phyloP scores from a whole-genome alignment of 2,113 vertebrate genomes.

The Ceyx cyanopectus region DNA sequence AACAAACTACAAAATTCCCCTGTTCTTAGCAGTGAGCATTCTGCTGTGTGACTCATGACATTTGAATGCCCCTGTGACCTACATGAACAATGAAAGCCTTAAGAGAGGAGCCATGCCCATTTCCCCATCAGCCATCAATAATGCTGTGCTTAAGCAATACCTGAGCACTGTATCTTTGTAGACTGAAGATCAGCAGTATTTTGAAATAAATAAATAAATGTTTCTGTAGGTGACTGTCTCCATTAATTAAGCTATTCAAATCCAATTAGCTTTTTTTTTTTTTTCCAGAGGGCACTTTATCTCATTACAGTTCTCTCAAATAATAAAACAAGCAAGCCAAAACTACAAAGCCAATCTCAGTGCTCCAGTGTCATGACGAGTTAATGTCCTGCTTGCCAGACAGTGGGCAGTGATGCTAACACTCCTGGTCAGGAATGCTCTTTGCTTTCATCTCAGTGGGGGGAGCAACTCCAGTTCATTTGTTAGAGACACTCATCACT shows the following conservation, averaged over 20 bases:
- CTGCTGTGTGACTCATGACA: background rate
- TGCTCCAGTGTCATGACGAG: background rate
- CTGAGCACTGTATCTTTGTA: background rate
- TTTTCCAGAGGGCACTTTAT: background rate
- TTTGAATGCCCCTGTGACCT: background rate
- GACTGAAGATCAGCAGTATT: background rate
- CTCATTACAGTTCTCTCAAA: slow-evolving; percentile 3
- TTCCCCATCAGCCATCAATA: background rate
- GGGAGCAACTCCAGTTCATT: background rate
- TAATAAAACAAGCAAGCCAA: slow-evolving; percentile 4
- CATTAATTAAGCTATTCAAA: slow-evolving; percentile 27
- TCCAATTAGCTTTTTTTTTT: background rate
- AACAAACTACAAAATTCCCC: background rate
- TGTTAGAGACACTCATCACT: background rate
- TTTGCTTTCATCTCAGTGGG: background rate
- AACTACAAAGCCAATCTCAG: background rate
- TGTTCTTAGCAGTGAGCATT: background rate
- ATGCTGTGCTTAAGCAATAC: background rate
- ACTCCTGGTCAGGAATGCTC: background rate
- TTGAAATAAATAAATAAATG: background rate
- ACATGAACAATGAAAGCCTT: background rate
- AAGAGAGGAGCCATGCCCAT: background rate
- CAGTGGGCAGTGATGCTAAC: background rate
- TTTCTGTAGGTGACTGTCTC: background rate
- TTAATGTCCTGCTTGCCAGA: background rate